Evolutionary conservation across 2,888 invertebrate species (phyloP).

Genomic region (Slavum lentiscoides): DNA sequence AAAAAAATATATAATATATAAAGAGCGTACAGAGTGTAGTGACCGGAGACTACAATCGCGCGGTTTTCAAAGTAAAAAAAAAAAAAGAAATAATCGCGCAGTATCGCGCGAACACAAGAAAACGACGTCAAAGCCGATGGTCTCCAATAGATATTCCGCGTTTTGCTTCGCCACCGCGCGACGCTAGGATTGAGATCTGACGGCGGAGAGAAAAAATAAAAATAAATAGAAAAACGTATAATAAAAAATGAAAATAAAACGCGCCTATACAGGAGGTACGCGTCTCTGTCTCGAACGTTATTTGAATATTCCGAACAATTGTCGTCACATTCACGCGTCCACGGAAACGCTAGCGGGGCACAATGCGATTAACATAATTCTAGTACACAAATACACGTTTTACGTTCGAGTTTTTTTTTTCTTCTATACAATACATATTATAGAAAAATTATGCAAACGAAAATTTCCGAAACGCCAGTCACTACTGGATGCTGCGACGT

Average conservation of each 20-base stretch:
- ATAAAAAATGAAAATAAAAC: not conserved
- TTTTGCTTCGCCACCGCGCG: not conserved
- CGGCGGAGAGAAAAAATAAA: not conserved
- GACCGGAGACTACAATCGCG: too few species aligned
- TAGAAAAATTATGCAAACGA: slow-evolving; percentile 19
- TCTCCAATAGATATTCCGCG: too few species aligned
- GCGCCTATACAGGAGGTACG: slow-evolving; percentile 1
- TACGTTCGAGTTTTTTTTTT: too few species aligned
- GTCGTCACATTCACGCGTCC: slow-evolving; percentile 18
- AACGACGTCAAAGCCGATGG: too few species aligned
- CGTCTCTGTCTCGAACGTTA: not conserved
- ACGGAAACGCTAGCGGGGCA: not conserved
- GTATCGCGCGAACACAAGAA: too few species aligned
- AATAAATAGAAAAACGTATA: not conserved
- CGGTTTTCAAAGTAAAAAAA: too few species aligned
- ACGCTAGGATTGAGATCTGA: not conserved
- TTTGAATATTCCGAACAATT: not conserved
- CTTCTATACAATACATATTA: too few species aligned
- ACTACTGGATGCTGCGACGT: not conserved
- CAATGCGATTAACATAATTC: slow-evolving; percentile 30
- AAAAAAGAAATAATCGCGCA: too few species aligned
- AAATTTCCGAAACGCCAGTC: slow-evolving; percentile 16
- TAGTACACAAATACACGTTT: not conserved
- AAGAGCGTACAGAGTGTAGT: too few species aligned
- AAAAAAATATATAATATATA: too few species aligned